Evolutionary conservation across 2,113 vertebrate species (phyloP).

Genomic region (Trachemys scripta): DNA sequence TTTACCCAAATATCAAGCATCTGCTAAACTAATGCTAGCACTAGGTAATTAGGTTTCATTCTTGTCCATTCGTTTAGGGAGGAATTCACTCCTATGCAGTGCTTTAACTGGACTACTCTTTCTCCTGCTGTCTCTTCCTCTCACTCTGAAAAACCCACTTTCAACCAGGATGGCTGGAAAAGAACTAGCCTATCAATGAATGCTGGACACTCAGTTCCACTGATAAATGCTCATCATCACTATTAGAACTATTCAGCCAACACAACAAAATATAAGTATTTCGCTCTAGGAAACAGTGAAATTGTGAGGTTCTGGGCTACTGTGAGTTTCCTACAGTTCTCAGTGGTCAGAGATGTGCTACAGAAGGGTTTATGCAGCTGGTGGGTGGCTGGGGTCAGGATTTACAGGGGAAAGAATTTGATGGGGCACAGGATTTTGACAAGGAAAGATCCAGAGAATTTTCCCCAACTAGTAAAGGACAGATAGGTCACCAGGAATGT

Average conservation of each 20-base stretch:
- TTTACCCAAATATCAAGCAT: not conserved
- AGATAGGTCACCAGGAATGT: not conserved
- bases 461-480: accelerated
- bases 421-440: not conserved
- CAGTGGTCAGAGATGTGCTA: not conserved
- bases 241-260: not conserved
- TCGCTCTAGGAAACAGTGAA: not conserved
- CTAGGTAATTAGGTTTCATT: not conserved
- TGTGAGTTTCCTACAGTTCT: not conserved
- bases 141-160: not conserved
- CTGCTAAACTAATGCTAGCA: not conserved
- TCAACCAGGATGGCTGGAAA: not conserved
- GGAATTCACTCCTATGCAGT: not conserved
- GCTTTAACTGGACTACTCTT: no score
- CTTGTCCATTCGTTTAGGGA: not conserved
- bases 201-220: not conserved
- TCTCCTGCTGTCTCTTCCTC: not conserved
- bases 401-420: not conserved
- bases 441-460: not conserved
- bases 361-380: not conserved
- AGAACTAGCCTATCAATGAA: not conserved
- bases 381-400: not conserved
- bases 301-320: not conserved
- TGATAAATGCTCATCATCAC: accelerated
- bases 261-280: not conserved